Base-by-base conservation (phyloP, 2,888 invertebrate species). In the Labia minor region DNA sequence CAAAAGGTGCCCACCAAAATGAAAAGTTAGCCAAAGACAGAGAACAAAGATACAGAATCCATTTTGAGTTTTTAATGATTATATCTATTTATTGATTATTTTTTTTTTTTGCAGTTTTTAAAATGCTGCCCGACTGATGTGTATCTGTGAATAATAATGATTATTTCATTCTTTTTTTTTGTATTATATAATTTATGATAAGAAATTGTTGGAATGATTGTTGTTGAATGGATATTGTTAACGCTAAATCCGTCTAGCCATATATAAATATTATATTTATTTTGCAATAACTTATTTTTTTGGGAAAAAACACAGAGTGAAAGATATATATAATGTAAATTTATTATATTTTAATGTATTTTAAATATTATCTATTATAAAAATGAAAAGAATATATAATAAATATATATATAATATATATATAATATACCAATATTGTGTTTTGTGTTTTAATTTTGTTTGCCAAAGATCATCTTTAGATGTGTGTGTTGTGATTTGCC, bases 401-500 rank as follows among this genome's bases (percentile, higher is more conserved):
- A n/a, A n/a, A n/a, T n/a, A n/a, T n/a, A n/a, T n/a, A n/a, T n/a
- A n/a, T n/a, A 26, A 26, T 26, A 26, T 26, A 26, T 6, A 26
- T 26, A 26, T 26, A 26, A 26, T 26, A 8, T 26, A 26, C 8
- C 4, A 26, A 26, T 26, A 26, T 26, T 26, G 26, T 26, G 26
- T 11, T 49, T n/a, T 49, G 4, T 16, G 2, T 49, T 49, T 49
- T 49, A 49, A 49, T 49, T 16, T 49, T 49, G 49, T 49, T 26
- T 49, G 49, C 49, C 49, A 49, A 49, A 49, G n/a, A 33, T 6
- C 26, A 26, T 26, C 8, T 26, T 3, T 26, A 8, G 3, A 8
- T 49, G 49, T 49, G 26, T 26, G 26, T 49, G 49, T 49, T 49
- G 49, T 49, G 49, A 49, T 49, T 49, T 49, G 49, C 49, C 49